Conservation (phyloP, 2,113 vertebrate species). For the Notechis scutatus region DNA sequence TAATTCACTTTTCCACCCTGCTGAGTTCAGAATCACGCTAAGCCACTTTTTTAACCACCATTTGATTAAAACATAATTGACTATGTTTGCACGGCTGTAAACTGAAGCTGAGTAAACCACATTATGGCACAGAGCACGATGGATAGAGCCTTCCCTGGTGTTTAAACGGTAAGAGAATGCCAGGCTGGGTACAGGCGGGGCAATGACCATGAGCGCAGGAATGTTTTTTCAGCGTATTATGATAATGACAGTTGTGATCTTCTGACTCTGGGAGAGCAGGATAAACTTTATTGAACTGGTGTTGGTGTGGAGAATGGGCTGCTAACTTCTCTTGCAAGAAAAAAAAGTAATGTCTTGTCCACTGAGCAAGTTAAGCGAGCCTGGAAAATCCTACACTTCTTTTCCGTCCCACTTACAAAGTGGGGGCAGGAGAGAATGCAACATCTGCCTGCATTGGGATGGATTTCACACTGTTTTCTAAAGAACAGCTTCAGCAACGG, state of each 20-base stretch:
- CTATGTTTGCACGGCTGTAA: background rate
- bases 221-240: background rate
- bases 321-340: background rate
- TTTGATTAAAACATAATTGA: background rate
- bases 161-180: background rate
- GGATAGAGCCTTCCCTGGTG: background rate
- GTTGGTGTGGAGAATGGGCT: background rate
- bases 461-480: background rate
- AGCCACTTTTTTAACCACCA: background rate
- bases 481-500: background rate
- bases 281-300: background rate
- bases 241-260: background rate
- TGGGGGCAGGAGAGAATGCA: background rate
- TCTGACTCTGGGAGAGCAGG: background rate
- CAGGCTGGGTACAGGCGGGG: background rate
- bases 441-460: background rate
- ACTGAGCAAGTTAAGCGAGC: background rate
- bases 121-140: background rate
- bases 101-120: background rate
- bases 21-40: background rate
- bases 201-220: background rate
- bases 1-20: background rate
- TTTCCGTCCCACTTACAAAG: background rate
- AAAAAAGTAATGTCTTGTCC: background rate
- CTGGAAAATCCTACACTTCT: background rate